Evolutionary conservation across 2,113 vertebrate species (phyloP).

Genomic region (Python bivittatus): DNA sequence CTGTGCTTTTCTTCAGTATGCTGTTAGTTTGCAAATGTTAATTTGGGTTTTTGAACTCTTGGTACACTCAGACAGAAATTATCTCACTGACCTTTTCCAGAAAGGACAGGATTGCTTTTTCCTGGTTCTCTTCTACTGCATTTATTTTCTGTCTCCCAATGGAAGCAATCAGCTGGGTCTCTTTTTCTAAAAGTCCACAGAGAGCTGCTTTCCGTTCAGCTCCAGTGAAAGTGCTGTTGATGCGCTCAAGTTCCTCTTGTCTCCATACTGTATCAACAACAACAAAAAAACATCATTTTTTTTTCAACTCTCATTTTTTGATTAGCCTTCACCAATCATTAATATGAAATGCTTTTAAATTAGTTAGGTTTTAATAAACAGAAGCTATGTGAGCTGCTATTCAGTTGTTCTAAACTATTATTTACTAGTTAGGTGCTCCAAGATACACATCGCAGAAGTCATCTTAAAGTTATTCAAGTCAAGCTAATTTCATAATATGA

Average conservation of each 20-base stretch:
- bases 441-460: not conserved
- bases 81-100: conserved; percentile 84
- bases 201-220: conserved; percentile 87
- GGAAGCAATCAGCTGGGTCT: conserved; percentile 81
- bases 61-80: conserved; percentile 31
- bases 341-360: conserved; percentile 16
- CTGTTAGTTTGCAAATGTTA: conserved; percentile 20
- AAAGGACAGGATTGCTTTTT: conserved; percentile 73
- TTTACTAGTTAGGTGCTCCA: not conserved
- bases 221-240: conserved; percentile 76
- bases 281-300: conserved; percentile 19
- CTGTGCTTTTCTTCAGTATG: conserved; percentile 31
- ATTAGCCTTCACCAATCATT: conserved; percentile 34
- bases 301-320: conserved; percentile 10
- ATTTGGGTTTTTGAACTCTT: conserved; percentile 30
- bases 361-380: not conserved
- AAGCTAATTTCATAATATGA: not conserved
- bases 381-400: not conserved
- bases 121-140: conserved; percentile 63
- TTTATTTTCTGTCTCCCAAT: conserved; percentile 78
- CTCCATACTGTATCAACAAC: conserved; percentile 81
- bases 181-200: conserved; percentile 86
- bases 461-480: not conserved
- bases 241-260: conserved; percentile 74
- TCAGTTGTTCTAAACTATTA: not conserved